Base-by-base conservation (phyloP, 2,888 invertebrate genomes). In the Acholoe squamosa region DNA sequence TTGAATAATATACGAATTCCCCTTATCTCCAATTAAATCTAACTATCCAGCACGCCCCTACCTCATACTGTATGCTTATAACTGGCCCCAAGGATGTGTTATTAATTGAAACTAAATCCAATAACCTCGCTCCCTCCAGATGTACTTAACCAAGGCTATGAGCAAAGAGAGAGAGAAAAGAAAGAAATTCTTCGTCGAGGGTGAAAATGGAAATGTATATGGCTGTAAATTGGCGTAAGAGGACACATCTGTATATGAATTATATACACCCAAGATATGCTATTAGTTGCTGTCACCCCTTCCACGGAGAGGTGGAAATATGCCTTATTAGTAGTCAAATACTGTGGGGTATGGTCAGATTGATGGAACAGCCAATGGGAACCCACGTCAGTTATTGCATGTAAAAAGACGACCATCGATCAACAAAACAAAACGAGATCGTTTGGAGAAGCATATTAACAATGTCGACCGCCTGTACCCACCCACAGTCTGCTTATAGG, bases 341-440 rank as follows among this genome's bases (percentile, higher is more conserved):
- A 0, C 71, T 3, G 71, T 28, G 71, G 71, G 71, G 71, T 28
- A 28, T 25, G 71, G 71, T 71, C 71, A 71, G 28, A 71, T 3
- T 3, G 71, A 71, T 71, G 71, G 71, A 71, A 71, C 71, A n/a
- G 71, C 71, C 71, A 71, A 34, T 22, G n/a, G 67, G 0, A 43
- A 34, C 25, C 43, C 43, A 43, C 43, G 43, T 5, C 84, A 43
- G 43, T 84, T 43, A 84, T 84, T 84, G 43, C 84, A 33, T 84
- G 84, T 84, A 84, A 84, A 84, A 51, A 51, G 51, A 22, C n/a
- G 84, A 51, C 84, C 43, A 84, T 84, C 84, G 28, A 84, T 84
- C 84, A 84, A 71, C 71, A 71, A 71, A 71, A 71, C 71, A 28
- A 71, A 71, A 71, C 28, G 71, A 10, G 71, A 71, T 71, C 71